These are phyloP conservation scores for Myzus persicae DNA, from an alignment of 1,140 invertebrate genomes.

Conservation along the genomic window DNA sequence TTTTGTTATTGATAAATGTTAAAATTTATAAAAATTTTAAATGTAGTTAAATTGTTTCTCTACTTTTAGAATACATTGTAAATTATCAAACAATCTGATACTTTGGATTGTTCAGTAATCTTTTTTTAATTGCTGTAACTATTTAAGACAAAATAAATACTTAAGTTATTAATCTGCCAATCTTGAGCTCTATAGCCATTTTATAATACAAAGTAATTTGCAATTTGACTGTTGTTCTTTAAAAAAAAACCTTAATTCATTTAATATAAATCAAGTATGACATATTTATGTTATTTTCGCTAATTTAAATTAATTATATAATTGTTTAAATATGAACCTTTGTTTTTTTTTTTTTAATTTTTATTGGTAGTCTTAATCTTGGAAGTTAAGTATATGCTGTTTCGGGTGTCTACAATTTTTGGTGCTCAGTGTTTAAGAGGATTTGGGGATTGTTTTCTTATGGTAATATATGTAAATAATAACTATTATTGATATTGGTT, in stretches of 20 bases:
- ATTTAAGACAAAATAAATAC: neutral
- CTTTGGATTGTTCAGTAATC: neutral
- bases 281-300: neutral
- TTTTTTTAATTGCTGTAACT: neutral
- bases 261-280: neutral
- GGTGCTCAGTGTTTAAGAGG: neutral
- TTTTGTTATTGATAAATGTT: constrained; percentile 24
- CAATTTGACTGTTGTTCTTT: neutral
- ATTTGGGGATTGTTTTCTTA: constrained; percentile 6
- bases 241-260: neutral
- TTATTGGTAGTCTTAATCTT: neutral
- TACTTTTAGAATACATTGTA: neutral
- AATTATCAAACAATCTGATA: neutral
- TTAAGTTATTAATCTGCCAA: constrained; percentile 30
- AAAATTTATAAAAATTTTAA: neutral
- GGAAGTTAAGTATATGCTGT: neutral
- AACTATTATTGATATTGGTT: neutral
- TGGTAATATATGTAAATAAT: neutral
- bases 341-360: neutral
- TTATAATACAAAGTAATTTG: constrained; percentile 16
- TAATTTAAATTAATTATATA: constrained; percentile 42
- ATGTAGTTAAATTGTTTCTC: neutral
- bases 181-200: neutral
- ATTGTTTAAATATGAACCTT: neutral
- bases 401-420: neutral